phyloP scores from a whole-genome alignment of 2,888 invertebrate species.

The Argyresthia albistria region DNA sequence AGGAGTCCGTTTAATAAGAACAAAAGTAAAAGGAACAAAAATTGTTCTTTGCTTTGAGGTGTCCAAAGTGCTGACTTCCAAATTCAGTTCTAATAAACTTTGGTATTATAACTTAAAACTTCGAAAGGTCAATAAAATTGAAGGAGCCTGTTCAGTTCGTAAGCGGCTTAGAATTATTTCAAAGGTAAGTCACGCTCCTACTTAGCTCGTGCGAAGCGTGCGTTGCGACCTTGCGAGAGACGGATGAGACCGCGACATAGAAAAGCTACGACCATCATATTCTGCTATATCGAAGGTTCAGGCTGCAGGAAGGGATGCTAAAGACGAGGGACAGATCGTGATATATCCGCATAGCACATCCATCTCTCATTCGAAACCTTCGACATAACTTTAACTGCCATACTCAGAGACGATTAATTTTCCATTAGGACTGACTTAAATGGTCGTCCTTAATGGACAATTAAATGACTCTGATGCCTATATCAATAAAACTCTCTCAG shows the following conservation, averaged over 20 bases:
- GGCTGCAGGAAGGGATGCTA: too few species aligned
- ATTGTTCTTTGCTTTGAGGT: too few species aligned
- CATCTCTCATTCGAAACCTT: too few species aligned
- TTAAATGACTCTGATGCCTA: too few species aligned
- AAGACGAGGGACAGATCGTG: too few species aligned
- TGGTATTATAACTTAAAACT: background rate
- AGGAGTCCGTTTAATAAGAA: background rate
- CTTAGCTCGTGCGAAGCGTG: slow-evolving; percentile 65
- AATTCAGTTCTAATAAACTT: background rate
- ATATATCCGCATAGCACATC: too few species aligned
- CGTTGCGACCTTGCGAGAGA: slow-evolving; percentile 67
- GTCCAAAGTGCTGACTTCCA: background rate
- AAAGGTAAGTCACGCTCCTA: slow-evolving; percentile 43
- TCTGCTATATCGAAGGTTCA: too few species aligned
- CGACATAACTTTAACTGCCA: too few species aligned
- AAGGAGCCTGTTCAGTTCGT: slow-evolving; percentile 4
- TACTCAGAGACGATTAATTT: too few species aligned
- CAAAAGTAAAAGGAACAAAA: background rate
- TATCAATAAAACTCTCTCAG: too few species aligned
- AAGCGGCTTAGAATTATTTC: background rate
- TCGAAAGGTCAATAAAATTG: background rate
- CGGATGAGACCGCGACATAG: slow-evolving; percentile 41
- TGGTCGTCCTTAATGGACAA: too few species aligned
- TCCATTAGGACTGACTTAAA: too few species aligned
- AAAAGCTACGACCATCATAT: background rate